Evolutionary conservation across 1,140 invertebrate species (phyloP).

Genomic region (Cheumatopsyche charites): DNA sequence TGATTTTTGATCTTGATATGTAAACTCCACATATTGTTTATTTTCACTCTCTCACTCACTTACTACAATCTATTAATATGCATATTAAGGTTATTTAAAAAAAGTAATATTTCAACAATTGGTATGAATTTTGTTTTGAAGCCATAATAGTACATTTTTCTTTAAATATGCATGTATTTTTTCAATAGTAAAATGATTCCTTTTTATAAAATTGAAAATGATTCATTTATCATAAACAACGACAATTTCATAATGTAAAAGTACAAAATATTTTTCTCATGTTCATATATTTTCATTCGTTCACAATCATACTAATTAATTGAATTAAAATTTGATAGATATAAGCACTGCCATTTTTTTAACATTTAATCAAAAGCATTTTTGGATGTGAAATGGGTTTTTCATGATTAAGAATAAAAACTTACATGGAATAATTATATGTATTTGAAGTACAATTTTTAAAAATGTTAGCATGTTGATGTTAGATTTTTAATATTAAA

Average conservation of each 20-base stretch:
- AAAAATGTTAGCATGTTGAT: conserved; percentile 1
- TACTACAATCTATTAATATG: background rate
- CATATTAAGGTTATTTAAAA: no score
- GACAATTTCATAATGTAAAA: no score
- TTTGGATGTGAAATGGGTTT: no score
- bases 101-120: no score
- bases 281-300: background rate
- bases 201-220: no score
- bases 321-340: no score
- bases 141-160: no score
- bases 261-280: conserved; percentile 8
- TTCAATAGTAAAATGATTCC: no score
- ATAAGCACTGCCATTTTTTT: no score
- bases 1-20: conserved; percentile 64
- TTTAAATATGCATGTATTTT: no score
- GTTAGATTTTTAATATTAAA: conserved; percentile 7
- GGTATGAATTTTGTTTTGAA: no score
- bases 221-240: no score
- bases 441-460: conserved; percentile 23
- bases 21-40: conserved; percentile 41
- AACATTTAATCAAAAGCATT: background rate
- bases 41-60: background rate
- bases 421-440: background rate
- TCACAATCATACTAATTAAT: background rate
- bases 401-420: background rate